Evolutionary conservation across 2,888 invertebrate genomes (phyloP).

Genomic region (Gymnosoma rotundatum): DNA sequence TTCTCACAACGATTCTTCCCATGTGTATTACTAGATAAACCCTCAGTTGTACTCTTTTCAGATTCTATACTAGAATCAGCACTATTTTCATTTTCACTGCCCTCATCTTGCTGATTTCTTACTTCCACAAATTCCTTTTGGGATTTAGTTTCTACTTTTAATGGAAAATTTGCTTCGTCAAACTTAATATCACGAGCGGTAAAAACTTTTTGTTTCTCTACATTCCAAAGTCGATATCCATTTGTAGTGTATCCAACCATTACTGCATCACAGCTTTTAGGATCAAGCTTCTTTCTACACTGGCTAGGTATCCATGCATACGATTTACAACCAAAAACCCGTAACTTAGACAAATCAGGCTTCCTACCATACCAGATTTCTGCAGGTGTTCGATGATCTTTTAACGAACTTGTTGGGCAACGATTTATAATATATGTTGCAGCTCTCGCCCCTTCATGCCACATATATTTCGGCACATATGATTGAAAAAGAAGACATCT

Average conservation of each 20-base stretch:
- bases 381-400: conserved; percentile 22
- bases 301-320: conserved; percentile 41
- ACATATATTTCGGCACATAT: conserved; percentile 36
- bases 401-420: conserved; percentile 37
- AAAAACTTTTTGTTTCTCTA: conserved; percentile 25
- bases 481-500: conserved; percentile 42
- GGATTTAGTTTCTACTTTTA: background rate
- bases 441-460: conserved; percentile 31
- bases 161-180: no score
- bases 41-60: no score
- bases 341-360: conserved; percentile 24
- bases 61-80: background rate
- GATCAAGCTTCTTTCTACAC: conserved; percentile 24
- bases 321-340: conserved; percentile 32
- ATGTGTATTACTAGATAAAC: no score
- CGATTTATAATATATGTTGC: conserved; percentile 44
- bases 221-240: conserved; percentile 37
- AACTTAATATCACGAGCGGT: conserved; percentile 1
- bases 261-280: conserved; percentile 20
- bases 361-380: conserved; percentile 36
- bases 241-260: conserved; percentile 36
- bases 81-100: background rate
- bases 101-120: no score
- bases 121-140: no score
- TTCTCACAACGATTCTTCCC: no score